Evolutionary conservation across 2,113 vertebrate species (phyloP), one percentile per base, ranked within the genome.

Genomic region (Condylura cristata): DNA sequence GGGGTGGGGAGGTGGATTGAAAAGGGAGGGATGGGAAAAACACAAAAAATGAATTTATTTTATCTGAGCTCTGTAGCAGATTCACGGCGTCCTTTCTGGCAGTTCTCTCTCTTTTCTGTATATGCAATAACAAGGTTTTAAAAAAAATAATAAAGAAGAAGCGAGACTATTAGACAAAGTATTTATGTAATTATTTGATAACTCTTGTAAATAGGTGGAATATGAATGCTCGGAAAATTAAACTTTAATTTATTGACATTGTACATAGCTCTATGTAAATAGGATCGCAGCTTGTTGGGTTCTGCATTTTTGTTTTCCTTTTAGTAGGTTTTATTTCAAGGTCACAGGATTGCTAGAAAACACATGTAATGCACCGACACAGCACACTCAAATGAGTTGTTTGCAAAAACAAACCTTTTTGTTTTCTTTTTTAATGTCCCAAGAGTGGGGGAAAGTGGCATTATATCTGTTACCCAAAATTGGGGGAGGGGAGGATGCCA

Each of bases 181-280:
- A 99, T 99, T 99, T 99, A 99, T 99, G 99, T 99, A 99, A 99
- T 99, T 99, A 99, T 99, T 99, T 99, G 99, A 99, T 99, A 99
- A 99, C 99, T 94, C 95, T 97, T 99, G 99, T 99, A 99, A 99
- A 99, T 99, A 99, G 97, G 98, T 99, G 98, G 98, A 98, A 98
- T 99, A 99, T 98, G 99, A 99, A 99, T 99, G 99, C 99, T 98
- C 97, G 18, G 95, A 96, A 99, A 99, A 98, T 99, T 98, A 98
- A 99, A 99, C 98, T 98, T 99, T 99, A 99, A 99, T 99, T 99
- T 99, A 99, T 99, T 99, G 99, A 99, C 98, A 97, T 96, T 99
- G 98, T 99, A 99, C 94, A 99, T 99, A 99, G 92, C 87, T 98
- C 98, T 99, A 96, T 99, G 99, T 99, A 99, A 99, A 99, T 98